Base-by-base conservation (phyloP, 1,140 invertebrate genomes). In the Magallana gigas region DNA sequence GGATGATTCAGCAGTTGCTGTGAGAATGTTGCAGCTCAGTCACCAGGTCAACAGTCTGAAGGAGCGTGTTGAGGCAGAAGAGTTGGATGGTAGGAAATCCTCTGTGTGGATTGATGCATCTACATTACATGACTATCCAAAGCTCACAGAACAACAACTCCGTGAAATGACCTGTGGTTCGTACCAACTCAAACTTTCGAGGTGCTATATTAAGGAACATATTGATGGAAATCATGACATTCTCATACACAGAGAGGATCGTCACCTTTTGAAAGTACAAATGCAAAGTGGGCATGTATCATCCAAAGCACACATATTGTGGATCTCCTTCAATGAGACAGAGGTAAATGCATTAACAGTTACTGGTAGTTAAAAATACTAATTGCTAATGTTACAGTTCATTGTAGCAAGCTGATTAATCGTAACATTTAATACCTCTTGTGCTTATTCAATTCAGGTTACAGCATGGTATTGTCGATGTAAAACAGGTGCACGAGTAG, bases 141-240 rank as follows among this genome's bases (percentile, higher is more conserved):
- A 29, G 9, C n/a, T 68, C 3, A 60, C 62, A 29, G 81, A 87
- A 16, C 81, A 87, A 6, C 86, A 87, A n/a, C 29, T 87, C 12
- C 16, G 60, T 5, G 12, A 58, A 14, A 57, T 87, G 9, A 86
- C 87, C 0, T 29, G 8, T 18, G 84, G 87, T 4, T 56, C 59
- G 48, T 85, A 85, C 48, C 87, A 88, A 18, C 56, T 85, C 4
- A 86, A 59, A 71, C 56, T 68, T 2, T 29, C 9, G 56, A 7
- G 81, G 0, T 29, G n/a, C 56, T 88, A 86, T 23, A 86, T 84
- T 57, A 48, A 88, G 64, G 88, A 88, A 48, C 62, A 88, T 48
- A 60, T 84, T 4, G 85, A 86, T 23, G 84, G 84, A n/a, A 59
- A 88, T 6, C 56, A 18, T 58, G 18, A 58, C 16, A 86, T 86